Base-by-base conservation (phyloP, 2,797 vertebrate genomes). In the Chaetodon trifasciatus region DNA sequence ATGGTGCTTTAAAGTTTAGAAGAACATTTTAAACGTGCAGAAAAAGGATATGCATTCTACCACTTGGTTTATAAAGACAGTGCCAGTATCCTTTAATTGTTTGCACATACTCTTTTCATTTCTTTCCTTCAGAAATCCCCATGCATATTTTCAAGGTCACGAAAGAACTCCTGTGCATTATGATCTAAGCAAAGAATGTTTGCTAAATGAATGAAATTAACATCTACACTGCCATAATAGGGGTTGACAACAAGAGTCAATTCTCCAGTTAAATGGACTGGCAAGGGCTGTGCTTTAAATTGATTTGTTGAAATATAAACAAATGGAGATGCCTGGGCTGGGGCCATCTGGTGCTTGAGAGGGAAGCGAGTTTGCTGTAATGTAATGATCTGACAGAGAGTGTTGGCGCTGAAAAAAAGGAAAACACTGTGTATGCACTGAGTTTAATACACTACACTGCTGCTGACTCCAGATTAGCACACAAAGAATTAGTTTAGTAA, bases 221-320 rank as follows among this genome's bases (percentile, higher is more conserved):
- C 87, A 82, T 83, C 72, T 76, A 81, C 74, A 61, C 61, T 68
- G 50, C 76, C 82, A 82, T 87, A 88, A 87, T 78, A 40, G 67
- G 78, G 52, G 71, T 63, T 79, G 85, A 92, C 78, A 86, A 70
- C 49, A 66, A 63, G 65, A 47, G 62, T 86, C 82, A 82, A 82
- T 82, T 90, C 83, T 86, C 74, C 72, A 79, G 79, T 79, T 86
- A 89, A 88, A 89, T 79, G 77, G 65, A 67, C 82, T 86, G 82
- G 74, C 81, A 74, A 81, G 73, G 86, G 68, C 66, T 82, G 61
- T 28, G 76, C 73, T 91, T 88, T 91, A 87, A 89, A 90, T 89
- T 92, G 87, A 93, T 89, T 88, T 91, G 85, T 83, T 85, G 64
- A 81, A 83, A 89, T 81, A 75, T 68, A 88, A 91, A 92, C 83